phyloP scores from a whole-genome alignment of 1,140 invertebrate species.

The Drosophila guanche region DNA sequence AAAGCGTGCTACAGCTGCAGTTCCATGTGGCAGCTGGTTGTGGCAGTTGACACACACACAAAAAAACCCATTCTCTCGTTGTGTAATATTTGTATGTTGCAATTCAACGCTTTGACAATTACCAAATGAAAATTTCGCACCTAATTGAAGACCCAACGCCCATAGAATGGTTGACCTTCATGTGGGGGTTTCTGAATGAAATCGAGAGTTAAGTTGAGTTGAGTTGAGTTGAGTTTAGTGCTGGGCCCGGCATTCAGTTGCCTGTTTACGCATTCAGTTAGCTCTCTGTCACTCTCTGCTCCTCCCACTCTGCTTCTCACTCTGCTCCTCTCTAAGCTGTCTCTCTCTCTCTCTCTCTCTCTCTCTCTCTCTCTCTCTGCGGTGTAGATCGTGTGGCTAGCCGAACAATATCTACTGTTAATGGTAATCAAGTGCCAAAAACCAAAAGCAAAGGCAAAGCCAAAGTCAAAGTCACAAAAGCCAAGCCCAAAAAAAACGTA shows the following conservation, averaged over 20 bases:
- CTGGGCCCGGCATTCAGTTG: neutral
- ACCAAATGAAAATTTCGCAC: constrained; percentile 36
- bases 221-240: constrained; percentile 16
- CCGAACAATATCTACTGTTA: constrained; percentile 21
- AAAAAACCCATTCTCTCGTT: neutral
- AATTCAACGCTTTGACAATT: constrained; percentile 19
- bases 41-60: too few species aligned
- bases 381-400: constrained; percentile 27
- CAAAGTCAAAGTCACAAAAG: constrained; percentile 50
- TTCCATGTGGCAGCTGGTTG: too few species aligned
- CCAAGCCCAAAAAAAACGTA: constrained; percentile 43
- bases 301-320: neutral
- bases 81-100: neutral
- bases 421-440: constrained; percentile 50
- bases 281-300: neutral
- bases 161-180: constrained; percentile 20
- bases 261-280: constrained; percentile 50
- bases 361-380: too few species aligned
- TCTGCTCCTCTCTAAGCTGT: neutral
- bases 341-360: too few species aligned
- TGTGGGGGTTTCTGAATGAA: constrained; percentile 32
- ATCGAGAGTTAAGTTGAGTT: constrained; percentile 30
- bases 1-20: constrained; percentile 11
- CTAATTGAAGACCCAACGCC: constrained; percentile 24
- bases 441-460: constrained; percentile 39